These are phyloP conservation scores for Rutpela maculata DNA, from an alignment of 2,888 invertebrate genomes.

Conservation along the genomic window DNA sequence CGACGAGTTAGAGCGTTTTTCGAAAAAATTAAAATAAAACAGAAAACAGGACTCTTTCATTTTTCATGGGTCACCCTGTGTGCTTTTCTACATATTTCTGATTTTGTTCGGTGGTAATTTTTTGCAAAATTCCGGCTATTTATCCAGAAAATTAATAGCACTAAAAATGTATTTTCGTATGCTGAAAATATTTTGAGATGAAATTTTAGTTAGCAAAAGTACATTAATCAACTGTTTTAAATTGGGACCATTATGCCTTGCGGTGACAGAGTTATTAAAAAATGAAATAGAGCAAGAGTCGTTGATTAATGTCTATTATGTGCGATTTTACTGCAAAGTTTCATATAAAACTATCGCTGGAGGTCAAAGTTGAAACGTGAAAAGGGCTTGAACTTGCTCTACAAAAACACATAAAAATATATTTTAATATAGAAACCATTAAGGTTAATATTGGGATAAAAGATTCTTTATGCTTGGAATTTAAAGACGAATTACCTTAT, in stretches of 20 bases:
- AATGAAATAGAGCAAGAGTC: background rate
- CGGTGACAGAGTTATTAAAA: background rate
- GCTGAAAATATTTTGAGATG: background rate
- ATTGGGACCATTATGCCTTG: background rate
- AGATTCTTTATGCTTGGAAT: background rate
- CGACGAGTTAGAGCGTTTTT: no score
- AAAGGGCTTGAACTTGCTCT: background rate
- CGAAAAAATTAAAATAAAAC: no score
- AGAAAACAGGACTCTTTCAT: no score
- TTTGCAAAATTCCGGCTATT: no score
- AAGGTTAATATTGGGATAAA: background rate
- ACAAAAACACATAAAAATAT: background rate
- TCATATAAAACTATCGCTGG: background rate
- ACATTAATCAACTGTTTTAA: constrained; percentile 4
- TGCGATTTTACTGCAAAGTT: background rate
- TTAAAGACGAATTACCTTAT: background rate
- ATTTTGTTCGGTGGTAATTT: no score
- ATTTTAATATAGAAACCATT: background rate
- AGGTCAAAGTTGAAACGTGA: background rate
- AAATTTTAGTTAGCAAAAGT: background rate
- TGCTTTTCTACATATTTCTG: no score
- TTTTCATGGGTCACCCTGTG: no score
- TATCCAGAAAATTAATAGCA: background rate
- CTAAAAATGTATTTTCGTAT: background rate
- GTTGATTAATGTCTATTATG: background rate